These are phyloP conservation scores for Psix sp. DNA, from an alignment of 1,140 invertebrate species.

Conservation along the genomic window DNA sequence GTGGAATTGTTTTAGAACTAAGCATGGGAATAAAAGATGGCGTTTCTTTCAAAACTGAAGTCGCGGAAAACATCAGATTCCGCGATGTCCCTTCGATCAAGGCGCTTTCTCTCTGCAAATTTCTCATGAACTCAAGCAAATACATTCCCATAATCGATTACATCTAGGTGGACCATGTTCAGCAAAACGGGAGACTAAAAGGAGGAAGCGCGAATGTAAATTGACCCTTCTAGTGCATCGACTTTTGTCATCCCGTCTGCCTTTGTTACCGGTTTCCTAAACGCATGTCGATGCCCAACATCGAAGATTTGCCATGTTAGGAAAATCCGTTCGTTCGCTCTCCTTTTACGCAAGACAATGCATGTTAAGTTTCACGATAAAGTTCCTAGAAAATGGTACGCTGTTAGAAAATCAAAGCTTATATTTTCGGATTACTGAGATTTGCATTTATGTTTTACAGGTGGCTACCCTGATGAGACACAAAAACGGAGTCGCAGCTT, in stretches of 20 bases:
- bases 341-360: slow-evolving; percentile 72
- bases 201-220: slow-evolving; percentile 34
- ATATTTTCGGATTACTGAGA: no score
- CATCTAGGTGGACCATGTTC: slow-evolving; percentile 28
- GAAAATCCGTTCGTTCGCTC: slow-evolving; percentile 67
- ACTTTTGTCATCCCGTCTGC: background rate
- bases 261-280: slow-evolving; percentile 29
- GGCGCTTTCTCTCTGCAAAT: slow-evolving; percentile 37
- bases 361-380: slow-evolving; percentile 24
- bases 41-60: slow-evolving; percentile 42
- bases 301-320: slow-evolving; percentile 64
- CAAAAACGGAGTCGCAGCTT: no score
- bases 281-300: slow-evolving; percentile 16
- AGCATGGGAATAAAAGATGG: no score
- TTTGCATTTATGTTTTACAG: no score
- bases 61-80: slow-evolving; percentile 42
- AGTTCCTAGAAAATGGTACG: no score
- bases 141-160: slow-evolving; percentile 55
- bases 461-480: no score
- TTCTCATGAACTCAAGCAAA: slow-evolving; percentile 25
- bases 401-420: no score
- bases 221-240: slow-evolving; percentile 12
- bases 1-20: no score
- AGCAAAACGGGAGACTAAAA: slow-evolving; percentile 26
- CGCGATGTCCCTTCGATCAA: slow-evolving; percentile 20